A percentile compares a stretch with the other conserved stretches of the same genome.
phyloP scores from a whole-genome alignment of 2,797 vertebrate genomes.

The Acrocephalus scirpaceus region DNA sequence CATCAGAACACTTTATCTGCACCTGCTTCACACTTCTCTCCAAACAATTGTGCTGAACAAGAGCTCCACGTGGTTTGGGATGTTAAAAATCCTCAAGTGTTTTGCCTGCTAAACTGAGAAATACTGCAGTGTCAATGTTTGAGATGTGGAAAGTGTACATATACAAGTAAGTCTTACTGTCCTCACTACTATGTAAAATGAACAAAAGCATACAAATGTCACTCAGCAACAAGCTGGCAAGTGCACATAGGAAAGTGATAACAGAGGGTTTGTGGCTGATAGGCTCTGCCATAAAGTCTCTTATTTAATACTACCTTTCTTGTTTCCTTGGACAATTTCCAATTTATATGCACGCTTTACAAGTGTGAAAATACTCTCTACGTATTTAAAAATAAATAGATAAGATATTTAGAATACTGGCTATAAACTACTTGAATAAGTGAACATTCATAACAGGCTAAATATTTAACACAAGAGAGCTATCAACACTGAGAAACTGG shows the following conservation, averaged over 20 bases:
- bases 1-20: not conserved
- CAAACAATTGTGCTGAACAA: not conserved
- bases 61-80: not conserved
- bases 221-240: not conserved
- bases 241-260: not conserved
- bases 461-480: not conserved
- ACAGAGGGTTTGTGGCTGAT: not conserved
- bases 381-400: not conserved
- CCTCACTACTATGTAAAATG: not conserved
- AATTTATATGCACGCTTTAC: not conserved
- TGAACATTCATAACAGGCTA: not conserved
- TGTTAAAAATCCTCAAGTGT: not conserved
- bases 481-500: not conserved
- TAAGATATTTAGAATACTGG: not conserved
- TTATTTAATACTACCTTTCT: not conserved
- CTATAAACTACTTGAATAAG: not conserved
- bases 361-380: not conserved
- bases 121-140: not conserved
- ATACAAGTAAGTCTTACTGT: slow-evolving; percentile 7
- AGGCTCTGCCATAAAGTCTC: not conserved
- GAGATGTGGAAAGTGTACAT: not conserved
- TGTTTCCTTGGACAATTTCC: not conserved
- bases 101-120: not conserved
- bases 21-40: slow-evolving; percentile 28
- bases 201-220: not conserved